Evolutionary conservation across 2,797 vertebrate species (phyloP).

Genomic region (Brachyrhaphis roseni): DNA sequence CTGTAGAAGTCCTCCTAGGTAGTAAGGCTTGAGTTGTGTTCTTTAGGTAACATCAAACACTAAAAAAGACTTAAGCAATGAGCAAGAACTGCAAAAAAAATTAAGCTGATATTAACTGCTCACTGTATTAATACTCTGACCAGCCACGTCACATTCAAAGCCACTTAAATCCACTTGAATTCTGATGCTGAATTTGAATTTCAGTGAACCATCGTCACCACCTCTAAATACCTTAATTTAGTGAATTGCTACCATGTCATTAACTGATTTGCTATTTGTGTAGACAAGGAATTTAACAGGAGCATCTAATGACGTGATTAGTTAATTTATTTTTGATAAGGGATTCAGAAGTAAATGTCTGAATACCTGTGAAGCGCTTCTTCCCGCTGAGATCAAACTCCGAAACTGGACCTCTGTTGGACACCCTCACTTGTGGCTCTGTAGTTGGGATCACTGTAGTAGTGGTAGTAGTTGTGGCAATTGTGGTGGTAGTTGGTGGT

Average conservation of each 20-base stretch:
- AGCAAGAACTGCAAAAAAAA: background rate
- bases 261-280: background rate
- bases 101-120: background rate
- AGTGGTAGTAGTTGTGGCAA: constrained; percentile 34
- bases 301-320: background rate
- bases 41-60: background rate
- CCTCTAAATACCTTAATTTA: background rate
- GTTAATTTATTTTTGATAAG: background rate
- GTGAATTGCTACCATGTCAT: background rate
- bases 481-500: constrained; percentile 55
- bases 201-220: background rate
- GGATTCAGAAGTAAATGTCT: constrained; percentile 2
- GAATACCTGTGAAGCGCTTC: constrained; percentile 92
- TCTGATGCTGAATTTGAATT: background rate
- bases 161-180: background rate
- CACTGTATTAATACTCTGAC: background rate
- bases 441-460: constrained; percentile 41
- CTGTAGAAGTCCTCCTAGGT: no score
- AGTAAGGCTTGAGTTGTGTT: background rate
- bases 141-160: background rate
- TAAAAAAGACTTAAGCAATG: background rate
- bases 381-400: constrained; percentile 90
- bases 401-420: constrained; percentile 82
- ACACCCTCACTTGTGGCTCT: constrained; percentile 51
- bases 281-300: background rate